A percentile compares a stretch with the other conserved stretches of the same genome.
Evolutionary conservation across 2,113 vertebrate genomes (phyloP).

Genomic region (Apeltes quadracus): DNA sequence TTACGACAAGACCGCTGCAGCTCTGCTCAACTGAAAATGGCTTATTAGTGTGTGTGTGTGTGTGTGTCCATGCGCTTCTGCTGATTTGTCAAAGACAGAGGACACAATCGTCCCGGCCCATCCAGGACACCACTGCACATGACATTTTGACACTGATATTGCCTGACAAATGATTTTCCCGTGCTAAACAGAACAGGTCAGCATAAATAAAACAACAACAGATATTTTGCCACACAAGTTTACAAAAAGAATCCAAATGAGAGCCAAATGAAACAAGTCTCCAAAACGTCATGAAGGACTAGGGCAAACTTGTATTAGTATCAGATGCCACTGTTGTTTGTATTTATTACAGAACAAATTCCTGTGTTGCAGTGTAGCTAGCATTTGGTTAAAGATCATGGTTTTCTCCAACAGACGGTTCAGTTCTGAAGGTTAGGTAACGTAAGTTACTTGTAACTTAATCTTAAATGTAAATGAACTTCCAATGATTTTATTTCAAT

Average conservation of each 20-base stretch:
- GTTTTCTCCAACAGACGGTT: background rate
- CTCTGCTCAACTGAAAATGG: conserved; percentile 28
- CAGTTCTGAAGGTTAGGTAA: background rate
- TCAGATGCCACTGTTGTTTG: background rate
- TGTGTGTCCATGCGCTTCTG: background rate
- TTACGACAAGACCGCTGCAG: conserved; percentile 20
- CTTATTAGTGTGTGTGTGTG: conserved; percentile 23
- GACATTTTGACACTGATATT: background rate
- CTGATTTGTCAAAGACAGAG: background rate
- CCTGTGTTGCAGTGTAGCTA: background rate
- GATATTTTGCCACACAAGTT: background rate
- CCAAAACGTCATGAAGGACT: background rate
- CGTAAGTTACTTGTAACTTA: no score
- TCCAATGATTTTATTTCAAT: background rate
- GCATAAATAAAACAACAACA: background rate
- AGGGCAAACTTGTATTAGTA: background rate
- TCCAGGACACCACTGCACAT: background rate
- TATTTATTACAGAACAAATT: background rate
- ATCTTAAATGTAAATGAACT: background rate
- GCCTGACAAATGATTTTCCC: conserved; percentile 2
- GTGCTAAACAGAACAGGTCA: conserved; percentile 19
- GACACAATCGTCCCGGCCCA: background rate
- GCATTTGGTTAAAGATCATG: background rate
- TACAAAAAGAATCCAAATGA: background rate
- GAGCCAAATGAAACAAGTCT: background rate